Conservation (phyloP, 2,113 vertebrate species). For the Rhabdornis inornatus region DNA sequence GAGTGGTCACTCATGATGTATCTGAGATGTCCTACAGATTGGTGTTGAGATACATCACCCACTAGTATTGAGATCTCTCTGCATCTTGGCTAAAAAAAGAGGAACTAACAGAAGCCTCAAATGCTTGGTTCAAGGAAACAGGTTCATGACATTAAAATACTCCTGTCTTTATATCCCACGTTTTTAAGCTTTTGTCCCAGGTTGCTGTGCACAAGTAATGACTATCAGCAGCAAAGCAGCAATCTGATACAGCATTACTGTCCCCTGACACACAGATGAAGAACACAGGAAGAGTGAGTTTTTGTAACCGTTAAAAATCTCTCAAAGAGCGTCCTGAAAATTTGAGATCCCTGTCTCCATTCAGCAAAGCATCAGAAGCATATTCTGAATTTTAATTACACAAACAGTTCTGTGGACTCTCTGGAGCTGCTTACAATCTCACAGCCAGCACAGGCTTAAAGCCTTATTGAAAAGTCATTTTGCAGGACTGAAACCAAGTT, state of each 20-base stretch:
- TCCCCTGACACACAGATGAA: slow-evolving; percentile 58
- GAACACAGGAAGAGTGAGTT: not conserved
- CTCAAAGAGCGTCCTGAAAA: not conserved
- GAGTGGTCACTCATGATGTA: not conserved
- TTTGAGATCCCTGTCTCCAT: not conserved
- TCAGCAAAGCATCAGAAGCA: not conserved
- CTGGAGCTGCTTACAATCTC: not conserved
- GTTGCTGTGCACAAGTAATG: slow-evolving; percentile 77
- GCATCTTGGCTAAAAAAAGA: slow-evolving; percentile 74
- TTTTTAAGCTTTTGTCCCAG: slow-evolving; percentile 79
- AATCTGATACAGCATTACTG: slow-evolving; percentile 74
- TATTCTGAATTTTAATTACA: not conserved
- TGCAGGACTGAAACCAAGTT: not conserved
- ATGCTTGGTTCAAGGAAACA: slow-evolving; percentile 54
- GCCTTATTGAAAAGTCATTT: not conserved
- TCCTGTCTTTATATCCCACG: slow-evolving; percentile 76
- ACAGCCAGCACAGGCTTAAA: not conserved
- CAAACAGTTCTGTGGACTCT: not conserved
- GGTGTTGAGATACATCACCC: not conserved
- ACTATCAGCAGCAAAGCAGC: slow-evolving; percentile 76
- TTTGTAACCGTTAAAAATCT: not conserved
- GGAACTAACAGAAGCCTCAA: slow-evolving; percentile 74
- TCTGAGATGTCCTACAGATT: not conserved
- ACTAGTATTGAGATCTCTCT: slow-evolving; percentile 27
- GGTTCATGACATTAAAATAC: slow-evolving; percentile 64